Evolutionary conservation across 2,888 invertebrate species (phyloP), one percentile per base, ranked within the genome.

Genomic region (Drosophila anomelani): DNA sequence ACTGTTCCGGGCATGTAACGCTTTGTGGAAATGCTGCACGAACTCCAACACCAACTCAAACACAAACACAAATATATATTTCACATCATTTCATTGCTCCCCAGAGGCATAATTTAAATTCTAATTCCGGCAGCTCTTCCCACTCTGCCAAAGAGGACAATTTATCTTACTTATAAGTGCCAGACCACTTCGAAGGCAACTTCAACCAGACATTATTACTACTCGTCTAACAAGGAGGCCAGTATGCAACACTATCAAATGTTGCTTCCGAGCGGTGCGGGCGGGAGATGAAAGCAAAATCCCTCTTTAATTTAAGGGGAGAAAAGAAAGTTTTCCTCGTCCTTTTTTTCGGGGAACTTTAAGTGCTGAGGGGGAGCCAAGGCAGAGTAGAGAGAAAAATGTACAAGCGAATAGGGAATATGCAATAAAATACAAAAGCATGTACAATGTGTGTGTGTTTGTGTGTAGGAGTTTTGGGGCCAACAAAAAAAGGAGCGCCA

Each of bases 341-440:
- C 4, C 20, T 39, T 34, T 51, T 66, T 66, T 62, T 57, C 17
- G 43, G 51, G 26, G 68, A 69, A 56, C 79, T 85, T 79, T 69
- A 77, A 81, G 76, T 78, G 75, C 79, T 71, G 75, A 72, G 74
- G 67, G 67, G 69, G 64, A 71, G 69, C 13, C 38, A 32, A n/a
- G 36, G 34, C 9, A 15, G 41, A 26, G 54, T 15, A 20, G 44
- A 41, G 57, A 58, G 64, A 61, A 60, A 59, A 77, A 66, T 61
- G 70, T 77, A 84, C 78, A 78, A 83, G 87, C 87, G 81, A 89
- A 78, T 81, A 76, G 88, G 87, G 90, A 89, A 85, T 90, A 77
- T 86, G 90, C 87, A 88, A 90, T 88, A 90, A 90, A 90, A 86
- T 81, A 88, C 76, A 74, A 73, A 75, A 74, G 58, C 70, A 61